Percentiles rank a stretch among this genome's conserved stretches.
phyloP scores from a whole-genome alignment of 1,140 invertebrate species.

The Sminthurides bifidus region DNA sequence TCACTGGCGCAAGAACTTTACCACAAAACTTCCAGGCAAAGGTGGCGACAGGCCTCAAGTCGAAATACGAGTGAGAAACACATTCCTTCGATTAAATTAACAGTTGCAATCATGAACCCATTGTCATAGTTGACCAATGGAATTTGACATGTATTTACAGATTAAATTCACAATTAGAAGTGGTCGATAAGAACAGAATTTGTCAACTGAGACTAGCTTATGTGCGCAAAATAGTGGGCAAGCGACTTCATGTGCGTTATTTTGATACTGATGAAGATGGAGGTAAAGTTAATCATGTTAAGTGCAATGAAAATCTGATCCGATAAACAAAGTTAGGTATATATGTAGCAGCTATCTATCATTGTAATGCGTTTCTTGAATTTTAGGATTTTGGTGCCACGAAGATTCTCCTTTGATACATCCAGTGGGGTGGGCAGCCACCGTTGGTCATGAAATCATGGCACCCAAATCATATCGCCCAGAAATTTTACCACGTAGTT shows the following conservation, averaged over 20 bases:
- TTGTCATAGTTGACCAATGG: no score
- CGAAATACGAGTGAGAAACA: slow-evolving; percentile 56
- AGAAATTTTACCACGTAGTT: slow-evolving; percentile 52
- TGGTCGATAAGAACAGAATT: slow-evolving; percentile 90
- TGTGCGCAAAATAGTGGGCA: slow-evolving; percentile 79
- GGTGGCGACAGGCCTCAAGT: slow-evolving; percentile 68
- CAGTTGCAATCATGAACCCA: no score
- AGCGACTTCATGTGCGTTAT: slow-evolving; percentile 79
- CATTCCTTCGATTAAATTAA: no score
- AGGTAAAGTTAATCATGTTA: slow-evolving; percentile 43
- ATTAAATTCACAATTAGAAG: slow-evolving; percentile 73
- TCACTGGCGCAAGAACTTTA: slow-evolving; percentile 83
- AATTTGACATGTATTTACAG: slow-evolving; percentile 33
- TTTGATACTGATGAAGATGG: slow-evolving; percentile 65
- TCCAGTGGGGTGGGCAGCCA: slow-evolving; percentile 82
- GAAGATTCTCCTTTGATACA: slow-evolving; percentile 88
- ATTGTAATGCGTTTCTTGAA: slow-evolving; percentile 9
- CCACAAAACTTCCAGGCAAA: slow-evolving; percentile 84
- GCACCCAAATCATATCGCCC: slow-evolving; percentile 64
- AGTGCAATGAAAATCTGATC: background rate
- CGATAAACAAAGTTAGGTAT: background rate
- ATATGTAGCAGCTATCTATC: background rate
- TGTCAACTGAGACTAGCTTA: slow-evolving; percentile 83
- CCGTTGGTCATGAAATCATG: slow-evolving; percentile 68
- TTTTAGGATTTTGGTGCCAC: slow-evolving; percentile 77